These are phyloP conservation scores for Tylochromis polylepis DNA, from an alignment of 2,113 vertebrate species.

Conservation along the genomic window DNA sequence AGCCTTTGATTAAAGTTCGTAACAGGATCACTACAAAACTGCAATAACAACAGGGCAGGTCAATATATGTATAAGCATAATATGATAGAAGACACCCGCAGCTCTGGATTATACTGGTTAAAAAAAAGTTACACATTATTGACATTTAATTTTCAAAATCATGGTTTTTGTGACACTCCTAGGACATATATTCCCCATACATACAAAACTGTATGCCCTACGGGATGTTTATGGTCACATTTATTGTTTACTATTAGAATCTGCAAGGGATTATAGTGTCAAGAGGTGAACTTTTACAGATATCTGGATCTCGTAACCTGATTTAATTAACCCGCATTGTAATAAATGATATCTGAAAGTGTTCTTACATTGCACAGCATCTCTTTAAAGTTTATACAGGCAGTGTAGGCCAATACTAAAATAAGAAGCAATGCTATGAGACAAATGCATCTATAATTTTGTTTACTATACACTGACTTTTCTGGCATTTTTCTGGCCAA, in stretches of 20 bases:
- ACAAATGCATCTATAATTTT: not conserved
- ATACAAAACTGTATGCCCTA: not conserved
- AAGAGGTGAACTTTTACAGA: not conserved
- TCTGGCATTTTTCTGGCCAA: no score
- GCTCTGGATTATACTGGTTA: not conserved
- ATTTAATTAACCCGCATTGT: not conserved
- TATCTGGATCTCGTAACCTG: not conserved
- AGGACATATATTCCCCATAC: not conserved
- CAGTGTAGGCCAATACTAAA: not conserved
- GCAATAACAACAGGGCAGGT: not conserved
- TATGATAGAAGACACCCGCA: not conserved
- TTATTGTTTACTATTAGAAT: not conserved
- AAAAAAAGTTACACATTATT: not conserved
- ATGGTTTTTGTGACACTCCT: not conserved
- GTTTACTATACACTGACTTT: not conserved
- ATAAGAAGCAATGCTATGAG: not conserved
- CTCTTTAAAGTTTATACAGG: not conserved
- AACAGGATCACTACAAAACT: not conserved
- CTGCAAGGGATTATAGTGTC: fast-evolving
- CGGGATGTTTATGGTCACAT: not conserved
- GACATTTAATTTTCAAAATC: not conserved
- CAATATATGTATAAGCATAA: not conserved
- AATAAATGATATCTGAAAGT: not conserved
- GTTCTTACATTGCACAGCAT: not conserved
- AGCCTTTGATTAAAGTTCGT: not conserved